Base-by-base conservation (phyloP, 2,888 invertebrate species). In the Frankliniella fusca region DNA sequence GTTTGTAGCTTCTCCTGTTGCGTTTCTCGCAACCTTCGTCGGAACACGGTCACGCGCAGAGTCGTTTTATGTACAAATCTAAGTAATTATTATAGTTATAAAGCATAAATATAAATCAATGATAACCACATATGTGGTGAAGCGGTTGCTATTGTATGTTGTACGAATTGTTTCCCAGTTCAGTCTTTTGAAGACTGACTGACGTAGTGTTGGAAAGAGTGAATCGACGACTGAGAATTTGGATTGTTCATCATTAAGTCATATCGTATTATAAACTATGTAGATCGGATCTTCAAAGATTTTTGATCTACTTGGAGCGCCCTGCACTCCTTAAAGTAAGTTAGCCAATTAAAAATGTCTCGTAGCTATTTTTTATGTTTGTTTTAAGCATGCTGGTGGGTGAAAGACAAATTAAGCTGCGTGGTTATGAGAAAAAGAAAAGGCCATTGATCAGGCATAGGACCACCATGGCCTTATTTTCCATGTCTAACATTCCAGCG, bases 81-180 rank as follows among this genome's bases (percentile, higher is more conserved):
- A 20, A 54, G 15, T 20, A 76, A 27, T 76, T 27, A n/a, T 10
- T 76, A 15, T 54, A 76, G 70, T 27, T 76, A 8, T 76, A 27
- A 76, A 76, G 23, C 20, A 54, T 54, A 54, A 20, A 54, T 20
- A 61, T 61, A 61, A 27, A 27, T 76, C 70, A 20, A 54, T 20
- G n/a, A 20, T 18, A 27, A 27, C 27, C 70, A 76, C 70, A 76
- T 27, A 27, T 76, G 70, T 76, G 70, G 12, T 23, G 12, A 23
- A 12, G 70, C 8, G 70, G 9, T 76, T 76, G 70, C 70, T 76
- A 23, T 12, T 38, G 38, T 76, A 76, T 76, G 70, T 76, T 76
- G 70, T 76, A 76, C 70, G 70, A 76, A 76, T 76, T 76, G 70
- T 76, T 76, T 76, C 70, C 70, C 70, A 76, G 70, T 76, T 76